Base-by-base conservation (phyloP, 1,140 invertebrate species). In the Idris sp. region DNA sequence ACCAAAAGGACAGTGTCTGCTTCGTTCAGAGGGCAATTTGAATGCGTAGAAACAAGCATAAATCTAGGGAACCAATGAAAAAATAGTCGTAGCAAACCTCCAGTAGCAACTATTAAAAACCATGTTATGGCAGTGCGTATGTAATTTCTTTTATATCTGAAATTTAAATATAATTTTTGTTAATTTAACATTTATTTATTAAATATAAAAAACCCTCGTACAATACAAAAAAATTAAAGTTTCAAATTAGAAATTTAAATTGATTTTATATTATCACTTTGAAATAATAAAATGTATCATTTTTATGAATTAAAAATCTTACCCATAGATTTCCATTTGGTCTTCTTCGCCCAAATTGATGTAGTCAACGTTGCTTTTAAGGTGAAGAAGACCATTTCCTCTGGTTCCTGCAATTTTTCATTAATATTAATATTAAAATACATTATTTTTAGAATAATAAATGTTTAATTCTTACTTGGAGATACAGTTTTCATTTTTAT, bases 1-100 rank as follows among this genome's bases (percentile, higher is more conserved):
- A 91, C 82, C 13, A 93, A 78, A 4, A 93, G 81, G 44, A 93
- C 89, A 49, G 88, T 90, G 4, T 90, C 86, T 3, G 92, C 92
- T 14, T 87, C 81, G 26, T 88, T 81, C 5, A 93, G 82, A 4
- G 88, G 75, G 77, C 91, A 92, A 40, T 79, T 84, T 3, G 79
- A 83, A 79, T 92, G 90, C 22, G 90, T 92, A 5, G 89, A 85
- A n/a, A 88, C 83, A 14, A 93, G 82, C 88, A 90, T 90, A 79
- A 89, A 87, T 59, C 89, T 89, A 5, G 92, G 92, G 58, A 89
- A 89, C 92, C 92, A 93, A 78, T 92, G 90, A 77, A 93, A 91
- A 43, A 93, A 76, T 40, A 93, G 85, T 44, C 92, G 88, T 10
- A 93, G 79, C 7, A 91, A 73, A 10, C 92, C 92, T 28, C 86